A percentile compares a stretch with the other conserved stretches of the same genome.
Evolutionary conservation across 1,140 invertebrate species (phyloP).

Genomic region (Aphelenchoides besseyi): DNA sequence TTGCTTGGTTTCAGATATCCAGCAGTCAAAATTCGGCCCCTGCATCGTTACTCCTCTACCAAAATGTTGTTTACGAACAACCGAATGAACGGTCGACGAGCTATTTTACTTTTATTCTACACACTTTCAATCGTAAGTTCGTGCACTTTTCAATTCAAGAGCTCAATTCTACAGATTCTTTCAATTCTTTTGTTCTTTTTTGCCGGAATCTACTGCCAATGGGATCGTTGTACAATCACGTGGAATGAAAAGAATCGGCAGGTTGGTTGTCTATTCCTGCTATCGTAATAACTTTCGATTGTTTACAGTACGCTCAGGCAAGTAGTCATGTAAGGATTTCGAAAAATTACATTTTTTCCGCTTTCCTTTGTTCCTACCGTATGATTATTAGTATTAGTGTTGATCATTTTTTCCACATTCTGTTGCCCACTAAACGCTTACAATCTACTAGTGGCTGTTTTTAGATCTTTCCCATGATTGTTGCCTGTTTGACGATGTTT

Average conservation of each 20-base stretch:
- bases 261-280: background rate
- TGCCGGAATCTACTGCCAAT: slow-evolving; percentile 30
- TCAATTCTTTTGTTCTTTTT: slow-evolving; percentile 32
- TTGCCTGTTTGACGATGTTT: slow-evolving; percentile 34
- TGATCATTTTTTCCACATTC: background rate
- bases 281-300: background rate
- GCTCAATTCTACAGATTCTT: slow-evolving; percentile 13
- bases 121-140: slow-evolving; percentile 17
- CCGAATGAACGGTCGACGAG: slow-evolving; percentile 8
- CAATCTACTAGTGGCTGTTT: slow-evolving; percentile 17
- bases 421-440: background rate
- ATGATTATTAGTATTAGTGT: background rate
- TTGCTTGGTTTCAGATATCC: background rate
- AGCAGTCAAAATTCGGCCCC: background rate
- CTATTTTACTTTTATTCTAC: slow-evolving; percentile 13
- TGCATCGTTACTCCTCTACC: background rate
- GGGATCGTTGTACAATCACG: slow-evolving; percentile 26
- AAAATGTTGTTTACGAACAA: slow-evolving; percentile 9
- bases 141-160: background rate
- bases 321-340: slow-evolving; percentile 16
- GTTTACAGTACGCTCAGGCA: slow-evolving; percentile 25
- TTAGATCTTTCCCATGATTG: slow-evolving; percentile 34
- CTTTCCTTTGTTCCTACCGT: background rate
- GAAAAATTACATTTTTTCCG: slow-evolving; percentile 2
- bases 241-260: slow-evolving; percentile 32